Percentiles rank a stretch among this genome's conserved stretches.
Evolutionary conservation across 2,113 vertebrate species (phyloP).

Genomic region (Pundamilia nyererei): DNA sequence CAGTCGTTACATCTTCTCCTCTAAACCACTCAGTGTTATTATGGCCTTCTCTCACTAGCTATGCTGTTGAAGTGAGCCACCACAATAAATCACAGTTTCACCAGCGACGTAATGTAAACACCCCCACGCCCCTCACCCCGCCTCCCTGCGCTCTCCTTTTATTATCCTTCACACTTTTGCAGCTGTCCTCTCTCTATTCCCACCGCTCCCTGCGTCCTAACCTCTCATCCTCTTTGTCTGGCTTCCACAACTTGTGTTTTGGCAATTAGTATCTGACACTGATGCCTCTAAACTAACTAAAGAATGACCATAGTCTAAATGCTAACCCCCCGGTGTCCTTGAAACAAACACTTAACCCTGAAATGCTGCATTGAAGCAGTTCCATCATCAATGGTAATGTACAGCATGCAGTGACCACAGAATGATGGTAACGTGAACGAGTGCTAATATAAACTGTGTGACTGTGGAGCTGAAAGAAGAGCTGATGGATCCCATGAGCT

Average conservation of each 20-base stretch:
- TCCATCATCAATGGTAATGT: background rate
- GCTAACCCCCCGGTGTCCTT: background rate
- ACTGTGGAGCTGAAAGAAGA: background rate
- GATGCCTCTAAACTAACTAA: background rate
- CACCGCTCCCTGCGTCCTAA: background rate
- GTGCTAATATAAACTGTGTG: background rate
- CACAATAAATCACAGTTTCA: conserved; percentile 30
- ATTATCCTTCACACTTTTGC: conserved; percentile 27
- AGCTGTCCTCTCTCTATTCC: background rate
- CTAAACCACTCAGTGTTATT: conserved; percentile 39
- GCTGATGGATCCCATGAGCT: background rate
- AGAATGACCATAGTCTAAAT: background rate
- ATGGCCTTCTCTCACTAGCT: conserved; percentile 2
- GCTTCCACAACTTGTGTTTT: background rate
- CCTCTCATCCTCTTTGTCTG: background rate
- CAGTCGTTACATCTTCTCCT: conserved; percentile 14
- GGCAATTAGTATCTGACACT: background rate
- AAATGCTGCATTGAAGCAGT: conserved; percentile 4
- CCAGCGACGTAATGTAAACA: background rate
- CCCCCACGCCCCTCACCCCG: background rate
- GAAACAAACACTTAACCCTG: background rate
- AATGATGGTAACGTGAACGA: background rate
- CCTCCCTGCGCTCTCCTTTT: background rate
- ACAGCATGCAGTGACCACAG: background rate
- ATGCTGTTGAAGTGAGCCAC: background rate